These are phyloP conservation scores for Bufo gargarizans DNA, from an alignment of 2,113 vertebrate genomes.

Conservation along the genomic window DNA sequence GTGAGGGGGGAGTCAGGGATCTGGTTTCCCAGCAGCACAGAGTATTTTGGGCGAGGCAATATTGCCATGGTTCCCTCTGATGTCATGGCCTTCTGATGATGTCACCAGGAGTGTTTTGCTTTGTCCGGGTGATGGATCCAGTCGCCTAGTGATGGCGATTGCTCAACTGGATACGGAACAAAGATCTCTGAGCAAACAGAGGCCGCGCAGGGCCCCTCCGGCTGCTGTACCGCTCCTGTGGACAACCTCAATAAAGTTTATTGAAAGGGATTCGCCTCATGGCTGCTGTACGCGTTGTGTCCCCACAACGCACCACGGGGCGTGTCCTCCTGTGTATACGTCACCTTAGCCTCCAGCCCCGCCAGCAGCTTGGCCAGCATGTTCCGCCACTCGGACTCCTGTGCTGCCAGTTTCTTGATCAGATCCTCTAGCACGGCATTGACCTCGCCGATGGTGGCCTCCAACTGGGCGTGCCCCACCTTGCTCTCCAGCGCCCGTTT, in stretches of 20 bases:
- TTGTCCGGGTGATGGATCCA: not conserved
- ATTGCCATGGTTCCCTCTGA: too few relatives aligned
- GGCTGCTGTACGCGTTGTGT: not conserved
- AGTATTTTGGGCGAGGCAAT: not conserved
- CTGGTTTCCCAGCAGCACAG: not conserved
- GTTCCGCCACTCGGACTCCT: constrained; percentile 67
- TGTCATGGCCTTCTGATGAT: not conserved
- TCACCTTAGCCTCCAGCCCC: constrained; percentile 65
- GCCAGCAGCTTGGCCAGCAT: constrained; percentile 62
- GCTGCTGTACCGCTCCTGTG: too few relatives aligned
- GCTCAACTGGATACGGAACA: not conserved
- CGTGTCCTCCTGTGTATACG: not conserved
- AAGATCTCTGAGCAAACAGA: not conserved
- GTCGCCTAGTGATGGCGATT: not conserved
- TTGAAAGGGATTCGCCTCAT: not conserved
- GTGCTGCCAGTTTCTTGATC: constrained; percentile 62
- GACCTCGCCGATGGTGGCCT: constrained; percentile 59
- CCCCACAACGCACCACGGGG: not conserved
- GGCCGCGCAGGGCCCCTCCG: too few relatives aligned
- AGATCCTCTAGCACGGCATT: constrained; percentile 65
- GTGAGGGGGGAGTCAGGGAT: not conserved
- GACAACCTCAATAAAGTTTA: not conserved
- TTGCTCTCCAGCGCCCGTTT: constrained; percentile 61
- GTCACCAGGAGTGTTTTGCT: not conserved
- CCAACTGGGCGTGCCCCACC: constrained; percentile 64